phyloP scores from a whole-genome alignment of 1,140 invertebrate genomes.

The Drosophila novamexicana region DNA sequence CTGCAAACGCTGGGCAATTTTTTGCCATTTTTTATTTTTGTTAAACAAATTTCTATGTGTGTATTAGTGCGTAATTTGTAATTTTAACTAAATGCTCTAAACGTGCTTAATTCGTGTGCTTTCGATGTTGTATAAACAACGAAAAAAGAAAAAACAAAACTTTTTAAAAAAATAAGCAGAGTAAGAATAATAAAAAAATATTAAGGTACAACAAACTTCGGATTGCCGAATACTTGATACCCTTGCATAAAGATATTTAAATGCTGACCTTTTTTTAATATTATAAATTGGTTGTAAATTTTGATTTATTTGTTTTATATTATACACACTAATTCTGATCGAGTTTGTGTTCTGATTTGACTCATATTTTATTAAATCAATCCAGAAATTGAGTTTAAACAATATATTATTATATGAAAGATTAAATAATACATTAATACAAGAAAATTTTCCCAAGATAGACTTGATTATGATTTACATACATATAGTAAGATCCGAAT shows the following conservation, averaged over 20 bases:
- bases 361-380: no score
- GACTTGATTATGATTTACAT: no score
- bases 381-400: no score
- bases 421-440: no score
- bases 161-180: constrained; percentile 2
- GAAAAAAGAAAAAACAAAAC: constrained; percentile 48
- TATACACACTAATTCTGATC: no score
- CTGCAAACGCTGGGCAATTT: constrained; percentile 1
- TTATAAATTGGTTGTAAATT: background rate
- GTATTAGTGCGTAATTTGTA: constrained; percentile 74
- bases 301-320: background rate
- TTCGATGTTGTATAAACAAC: constrained; percentile 73
- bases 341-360: no score
- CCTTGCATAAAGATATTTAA: constrained; percentile 12
- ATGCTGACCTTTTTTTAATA: background rate
- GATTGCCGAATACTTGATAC: constrained; percentile 20
- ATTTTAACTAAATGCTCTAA: constrained; percentile 66
- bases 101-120: constrained; percentile 71
- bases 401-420: no score
- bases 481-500: no score
- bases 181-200: constrained; percentile 21
- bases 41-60: constrained; percentile 45
- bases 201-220: constrained; percentile 9
- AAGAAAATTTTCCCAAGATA: no score
- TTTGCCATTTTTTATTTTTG: constrained; percentile 17